These are phyloP conservation scores for Dromiciops gliroides DNA, from an alignment of 2,113 vertebrate genomes.

Conservation along the genomic window DNA sequence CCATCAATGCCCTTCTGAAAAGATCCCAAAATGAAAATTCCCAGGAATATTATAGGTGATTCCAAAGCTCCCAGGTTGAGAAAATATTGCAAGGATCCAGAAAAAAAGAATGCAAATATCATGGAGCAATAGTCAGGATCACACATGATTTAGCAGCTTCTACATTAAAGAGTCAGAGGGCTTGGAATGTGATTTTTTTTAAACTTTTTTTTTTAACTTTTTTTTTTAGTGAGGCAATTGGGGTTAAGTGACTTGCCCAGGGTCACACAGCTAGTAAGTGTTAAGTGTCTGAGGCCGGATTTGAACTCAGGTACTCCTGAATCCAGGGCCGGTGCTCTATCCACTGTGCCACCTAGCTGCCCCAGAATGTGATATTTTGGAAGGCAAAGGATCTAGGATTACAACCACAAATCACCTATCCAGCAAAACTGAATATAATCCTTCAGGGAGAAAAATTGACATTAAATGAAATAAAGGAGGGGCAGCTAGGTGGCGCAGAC, in stretches of 20 bases:
- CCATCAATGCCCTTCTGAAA: neutral
- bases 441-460: neutral
- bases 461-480: neutral
- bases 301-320: no score
- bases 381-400: neutral
- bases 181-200: neutral
- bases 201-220: no score
- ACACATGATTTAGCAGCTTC: neutral
- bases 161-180: neutral
- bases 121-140: neutral
- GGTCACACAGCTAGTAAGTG: no score
- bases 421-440: neutral
- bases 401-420: neutral
- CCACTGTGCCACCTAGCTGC: no score
- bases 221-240: no score
- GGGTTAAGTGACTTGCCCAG: no score
- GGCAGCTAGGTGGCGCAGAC: no score
- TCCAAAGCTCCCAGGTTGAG: neutral
- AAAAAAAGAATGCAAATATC: neutral
- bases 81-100: neutral
- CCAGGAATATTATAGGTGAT: neutral
- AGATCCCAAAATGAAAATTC: neutral
- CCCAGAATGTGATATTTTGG: neutral
- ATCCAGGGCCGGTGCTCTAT: no score
- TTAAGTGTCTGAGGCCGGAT: no score